Base-by-base conservation (phyloP, 2,888 invertebrate genomes). In the Ennomos quercinarius region DNA sequence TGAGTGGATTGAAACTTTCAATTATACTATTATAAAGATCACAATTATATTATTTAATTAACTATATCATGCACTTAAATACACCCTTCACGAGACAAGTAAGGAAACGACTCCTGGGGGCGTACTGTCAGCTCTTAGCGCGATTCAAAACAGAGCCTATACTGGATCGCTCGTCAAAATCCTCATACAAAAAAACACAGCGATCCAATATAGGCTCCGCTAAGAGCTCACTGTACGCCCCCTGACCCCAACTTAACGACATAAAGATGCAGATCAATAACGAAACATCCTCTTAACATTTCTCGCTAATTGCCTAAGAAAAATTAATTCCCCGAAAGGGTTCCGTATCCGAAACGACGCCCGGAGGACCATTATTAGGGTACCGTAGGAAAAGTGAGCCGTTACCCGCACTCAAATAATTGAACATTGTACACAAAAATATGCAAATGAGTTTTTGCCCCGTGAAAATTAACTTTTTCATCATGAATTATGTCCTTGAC, bases 401-500 rank as follows among this genome's bases (percentile, higher is more conserved):
- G 75, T 80, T 72, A 78, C 76, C 74, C 76, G 77, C 78, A 83
- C 83, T 84, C 83, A 78, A 86, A 89, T 92, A 91, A 91, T 91
- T 87, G 89, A 83, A 83, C 78, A 76, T 75, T 70, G 83, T 78
- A 75, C 76, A 84, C 86, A 86, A 90, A 92, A 91, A 90, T 91
- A 92, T 92, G 92, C 85, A 92, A 91, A 92, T 91, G 83, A 83
- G 81, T 72, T 81, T 80, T 77, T 71, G 75, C 82, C 75, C 78
- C 76, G 84, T 80, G 87, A 87, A 91, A 92, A 91, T 91, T 89
- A 90, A 92, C 91, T 92, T 92, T 91, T 92, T 91, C 92, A 91
- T 91, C 81, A 91, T 92, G 92, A 91, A 90, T 91, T 89, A 92
- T 90, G 89, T 90, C 89, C 80, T 88, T 81, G 76, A 86, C 78